Conservation (phyloP, 1,140 invertebrate species). For the Eueides isabella region DNA sequence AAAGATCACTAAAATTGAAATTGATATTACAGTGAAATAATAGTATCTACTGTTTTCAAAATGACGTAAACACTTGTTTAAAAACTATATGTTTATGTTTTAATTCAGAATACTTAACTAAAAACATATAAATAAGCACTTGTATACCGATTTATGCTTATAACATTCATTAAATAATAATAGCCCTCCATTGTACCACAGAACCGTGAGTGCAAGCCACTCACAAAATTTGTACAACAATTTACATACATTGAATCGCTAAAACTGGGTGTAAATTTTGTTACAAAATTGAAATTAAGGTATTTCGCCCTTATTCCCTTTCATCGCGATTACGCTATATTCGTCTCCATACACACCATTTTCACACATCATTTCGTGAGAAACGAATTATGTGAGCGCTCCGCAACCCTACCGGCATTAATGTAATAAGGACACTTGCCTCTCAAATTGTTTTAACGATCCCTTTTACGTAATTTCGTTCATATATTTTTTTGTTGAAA, state of each 20-base stretch:
- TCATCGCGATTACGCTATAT: constrained; percentile 32
- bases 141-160: not conserved
- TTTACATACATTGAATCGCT: constrained; percentile 34
- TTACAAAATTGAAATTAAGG: constrained; percentile 36
- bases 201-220: not conserved
- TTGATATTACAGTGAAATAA: too few relatives aligned
- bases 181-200: constrained; percentile 9
- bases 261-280: constrained; percentile 26
- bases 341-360: too few relatives aligned
- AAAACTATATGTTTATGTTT: too few relatives aligned
- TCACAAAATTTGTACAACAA: constrained; percentile 27
- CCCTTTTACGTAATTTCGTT: not conserved
- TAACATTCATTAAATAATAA: not conserved
- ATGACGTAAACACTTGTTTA: too few relatives aligned
- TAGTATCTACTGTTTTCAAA: too few relatives aligned
- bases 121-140: not conserved
- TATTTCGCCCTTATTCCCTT: constrained; percentile 27
- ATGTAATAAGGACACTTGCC: not conserved
- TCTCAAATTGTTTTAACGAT: constrained; percentile 12
- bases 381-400: constrained; percentile 20
- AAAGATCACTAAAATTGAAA: too few relatives aligned
- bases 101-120: not conserved
- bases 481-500: too few relatives aligned
- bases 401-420: constrained; percentile 2
- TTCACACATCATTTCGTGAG: constrained; percentile 11